phyloP scores from a whole-genome alignment of 2,888 invertebrate species.

The Caenorhabditis plicata region DNA sequence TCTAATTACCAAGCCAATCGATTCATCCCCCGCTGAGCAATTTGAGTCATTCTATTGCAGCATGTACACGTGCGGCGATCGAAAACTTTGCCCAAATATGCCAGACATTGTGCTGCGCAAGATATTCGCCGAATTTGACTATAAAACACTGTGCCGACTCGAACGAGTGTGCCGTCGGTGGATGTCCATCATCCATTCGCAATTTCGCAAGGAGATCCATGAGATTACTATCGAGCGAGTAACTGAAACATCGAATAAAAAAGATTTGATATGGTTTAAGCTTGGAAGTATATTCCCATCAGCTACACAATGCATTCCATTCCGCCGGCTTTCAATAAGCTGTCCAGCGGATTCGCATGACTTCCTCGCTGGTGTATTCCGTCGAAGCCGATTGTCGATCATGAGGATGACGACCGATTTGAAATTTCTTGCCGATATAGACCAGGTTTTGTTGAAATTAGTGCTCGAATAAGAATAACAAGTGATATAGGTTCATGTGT shows the following conservation, averaged over 20 bases:
- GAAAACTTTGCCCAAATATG: constrained; percentile 43
- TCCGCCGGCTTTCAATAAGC: constrained; percentile 36
- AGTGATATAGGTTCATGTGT: constrained; percentile 24
- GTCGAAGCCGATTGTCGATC: constrained; percentile 35
- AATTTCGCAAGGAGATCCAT: constrained; percentile 36
- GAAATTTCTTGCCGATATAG: constrained; percentile 38
- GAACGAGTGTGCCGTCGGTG: constrained; percentile 46
- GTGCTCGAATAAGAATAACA: background rate
- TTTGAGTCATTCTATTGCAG: too few relatives aligned
- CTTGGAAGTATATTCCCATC: constrained; percentile 32
- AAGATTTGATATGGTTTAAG: too few relatives aligned
- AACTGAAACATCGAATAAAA: constrained; percentile 5
- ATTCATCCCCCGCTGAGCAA: constrained; percentile 15
- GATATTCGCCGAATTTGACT: constrained; percentile 32
- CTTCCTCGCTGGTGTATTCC: constrained; percentile 41
- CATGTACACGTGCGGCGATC: constrained; percentile 28
- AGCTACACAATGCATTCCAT: constrained; percentile 35
- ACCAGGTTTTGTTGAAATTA: constrained; percentile 12
- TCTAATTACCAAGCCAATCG: background rate
- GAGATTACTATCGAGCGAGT: constrained; percentile 44
- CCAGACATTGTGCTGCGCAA: constrained; percentile 43
- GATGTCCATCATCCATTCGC: constrained; percentile 34
- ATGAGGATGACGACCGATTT: constrained; percentile 43
- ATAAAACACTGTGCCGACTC: constrained; percentile 26
- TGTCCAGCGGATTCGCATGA: constrained; percentile 40